Conservation (phyloP, 2,113 vertebrate genomes). For the Tinamus guttatus region DNA sequence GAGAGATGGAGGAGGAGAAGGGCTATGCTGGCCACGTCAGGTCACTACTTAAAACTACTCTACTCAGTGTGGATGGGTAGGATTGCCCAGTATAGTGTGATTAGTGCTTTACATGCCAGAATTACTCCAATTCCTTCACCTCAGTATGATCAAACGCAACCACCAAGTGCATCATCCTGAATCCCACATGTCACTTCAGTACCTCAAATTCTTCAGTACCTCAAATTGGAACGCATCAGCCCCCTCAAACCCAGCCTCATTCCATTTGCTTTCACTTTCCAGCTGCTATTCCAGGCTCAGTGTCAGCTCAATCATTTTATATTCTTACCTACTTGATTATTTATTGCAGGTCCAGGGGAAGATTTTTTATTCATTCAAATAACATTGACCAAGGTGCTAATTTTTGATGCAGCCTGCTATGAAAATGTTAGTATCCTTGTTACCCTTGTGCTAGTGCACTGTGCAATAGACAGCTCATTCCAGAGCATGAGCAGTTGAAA, state of each 20-base stretch:
- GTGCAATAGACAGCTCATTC: background rate
- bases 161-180: background rate
- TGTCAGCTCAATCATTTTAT: background rate
- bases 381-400: background rate
- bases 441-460: background rate
- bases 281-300: background rate
- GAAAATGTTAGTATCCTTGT: background rate
- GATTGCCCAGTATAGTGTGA: background rate
- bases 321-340: background rate
- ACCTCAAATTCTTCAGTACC: background rate
- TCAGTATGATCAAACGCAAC: background rate
- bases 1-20: background rate
- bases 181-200: background rate
- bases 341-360: background rate
- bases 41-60: background rate
- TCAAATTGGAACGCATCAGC: background rate
- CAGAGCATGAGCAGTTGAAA: background rate
- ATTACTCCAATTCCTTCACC: background rate
- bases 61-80: background rate
- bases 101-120: background rate
- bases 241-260: background rate
- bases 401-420: background rate
- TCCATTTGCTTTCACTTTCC: background rate
- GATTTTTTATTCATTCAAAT: background rate
- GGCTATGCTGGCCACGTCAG: fast-evolving